Percentiles rank a stretch among this genome's conserved stretches.
Conservation (phyloP, 2,797 vertebrate species). For the Myripristis murdjan region DNA sequence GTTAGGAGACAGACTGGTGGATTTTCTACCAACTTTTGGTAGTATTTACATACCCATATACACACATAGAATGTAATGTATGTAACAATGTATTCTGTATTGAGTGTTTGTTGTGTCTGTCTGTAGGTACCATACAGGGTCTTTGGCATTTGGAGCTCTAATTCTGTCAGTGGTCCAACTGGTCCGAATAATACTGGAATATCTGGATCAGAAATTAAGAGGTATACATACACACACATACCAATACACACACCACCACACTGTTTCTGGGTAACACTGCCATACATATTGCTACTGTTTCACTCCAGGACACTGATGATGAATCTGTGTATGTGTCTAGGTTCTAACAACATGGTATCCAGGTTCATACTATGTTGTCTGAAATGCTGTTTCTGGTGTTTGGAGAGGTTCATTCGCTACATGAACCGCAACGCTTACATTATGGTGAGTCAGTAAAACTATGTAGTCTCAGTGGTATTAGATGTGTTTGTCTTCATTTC, state of each 20-base stretch:
- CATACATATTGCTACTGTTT: not conserved
- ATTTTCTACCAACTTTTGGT: no score
- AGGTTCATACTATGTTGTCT: conserved; percentile 91
- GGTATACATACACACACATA: conserved; percentile 75
- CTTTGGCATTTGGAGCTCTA: conserved; percentile 92
- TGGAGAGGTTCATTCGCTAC: conserved; percentile 92
- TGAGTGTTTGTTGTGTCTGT: conserved; percentile 8
- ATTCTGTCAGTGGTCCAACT: conserved; percentile 90
- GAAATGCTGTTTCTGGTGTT: conserved; percentile 94
- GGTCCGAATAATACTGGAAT: conserved; percentile 89
- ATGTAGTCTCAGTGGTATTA: no score
- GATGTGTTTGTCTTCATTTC: not conserved
- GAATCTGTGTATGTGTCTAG: conserved; percentile 70
- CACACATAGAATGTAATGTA: no score
- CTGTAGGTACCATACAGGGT: conserved; percentile 93
- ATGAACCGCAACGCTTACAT: conserved; percentile 95
- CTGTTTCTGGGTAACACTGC: not conserved
- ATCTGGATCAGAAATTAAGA: conserved; percentile 91
- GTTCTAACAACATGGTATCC: conserved; percentile 84
- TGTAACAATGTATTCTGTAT: no score
- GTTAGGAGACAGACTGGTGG: no score
- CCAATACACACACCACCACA: not conserved
- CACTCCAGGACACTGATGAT: not conserved
- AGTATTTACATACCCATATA: no score
- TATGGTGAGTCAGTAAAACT: conserved; percentile 87